Percentiles rank a stretch among this genome's conserved stretches.
phyloP scores from a whole-genome alignment of 2,888 invertebrate species.

The Seladonia tumulorum region DNA sequence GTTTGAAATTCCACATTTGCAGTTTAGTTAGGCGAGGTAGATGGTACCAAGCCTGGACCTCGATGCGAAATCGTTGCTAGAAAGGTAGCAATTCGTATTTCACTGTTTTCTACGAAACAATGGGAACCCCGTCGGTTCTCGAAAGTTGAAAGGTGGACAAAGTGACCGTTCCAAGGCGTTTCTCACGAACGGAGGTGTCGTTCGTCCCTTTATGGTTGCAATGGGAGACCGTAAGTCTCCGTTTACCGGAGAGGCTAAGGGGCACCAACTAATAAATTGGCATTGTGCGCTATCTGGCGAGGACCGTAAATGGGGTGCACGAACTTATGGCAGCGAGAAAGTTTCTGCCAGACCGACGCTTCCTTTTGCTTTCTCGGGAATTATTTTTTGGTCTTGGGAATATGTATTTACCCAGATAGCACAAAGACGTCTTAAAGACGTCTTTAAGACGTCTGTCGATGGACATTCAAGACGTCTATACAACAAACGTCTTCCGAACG shows the following conservation, averaged over 20 bases:
- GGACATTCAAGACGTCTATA: too few relatives aligned
- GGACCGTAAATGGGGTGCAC: slow-evolving; percentile 76
- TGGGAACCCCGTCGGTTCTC: neutral
- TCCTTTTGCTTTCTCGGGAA: slow-evolving; percentile 57
- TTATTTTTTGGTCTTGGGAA: slow-evolving; percentile 56
- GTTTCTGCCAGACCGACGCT: slow-evolving; percentile 74
- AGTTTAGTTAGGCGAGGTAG: too few relatives aligned
- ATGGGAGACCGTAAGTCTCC: slow-evolving; percentile 66
- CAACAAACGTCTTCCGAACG: too few relatives aligned
- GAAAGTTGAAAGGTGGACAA: neutral
- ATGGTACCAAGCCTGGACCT: neutral
- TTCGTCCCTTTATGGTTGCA: slow-evolving; percentile 74
- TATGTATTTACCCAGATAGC: too few relatives aligned
- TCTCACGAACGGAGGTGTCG: slow-evolving; percentile 77
- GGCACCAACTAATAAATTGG: slow-evolving; percentile 82
- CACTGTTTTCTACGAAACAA: neutral
- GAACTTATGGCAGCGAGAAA: slow-evolving; percentile 72
- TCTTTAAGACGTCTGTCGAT: too few relatives aligned
- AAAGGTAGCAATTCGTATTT: neutral
- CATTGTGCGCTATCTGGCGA: slow-evolving; percentile 77
- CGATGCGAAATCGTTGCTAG: neutral
- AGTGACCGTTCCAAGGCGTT: slow-evolving; percentile 48
- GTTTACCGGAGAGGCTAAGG: slow-evolving; percentile 80
- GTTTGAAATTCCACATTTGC: neutral
- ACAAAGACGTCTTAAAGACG: too few relatives aligned